Conservation (phyloP, 2,888 invertebrate genomes). For the Amblyjoppa proteus region DNA sequence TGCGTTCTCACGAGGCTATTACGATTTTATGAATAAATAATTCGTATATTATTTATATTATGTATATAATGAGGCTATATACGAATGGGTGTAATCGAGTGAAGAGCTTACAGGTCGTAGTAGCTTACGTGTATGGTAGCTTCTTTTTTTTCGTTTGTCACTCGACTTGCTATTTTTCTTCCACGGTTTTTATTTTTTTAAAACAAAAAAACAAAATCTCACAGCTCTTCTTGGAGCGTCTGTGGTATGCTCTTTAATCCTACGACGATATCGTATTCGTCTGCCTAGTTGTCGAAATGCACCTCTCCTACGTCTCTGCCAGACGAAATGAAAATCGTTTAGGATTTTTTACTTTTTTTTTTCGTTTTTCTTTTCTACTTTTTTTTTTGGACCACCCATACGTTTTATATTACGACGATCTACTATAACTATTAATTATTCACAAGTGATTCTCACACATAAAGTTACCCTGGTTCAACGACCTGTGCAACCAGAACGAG, state of each 20-base stretch:
- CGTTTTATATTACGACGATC: conserved; percentile 30
- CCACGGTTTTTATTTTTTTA: conserved; percentile 25
- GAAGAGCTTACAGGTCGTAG: conserved; percentile 42
- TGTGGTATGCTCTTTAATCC: conserved; percentile 55
- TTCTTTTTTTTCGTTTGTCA: conserved; percentile 13
- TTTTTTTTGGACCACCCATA: conserved; percentile 67
- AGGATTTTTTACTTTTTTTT: conserved; percentile 44
- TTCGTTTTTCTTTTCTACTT: conserved; percentile 27
- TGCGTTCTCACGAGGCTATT: conserved; percentile 45
- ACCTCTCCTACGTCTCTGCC: conserved; percentile 67
- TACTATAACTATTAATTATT: conserved; percentile 59
- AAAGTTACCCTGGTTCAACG: conserved; percentile 56
- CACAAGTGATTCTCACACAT: conserved; percentile 58
- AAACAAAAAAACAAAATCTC: conserved; percentile 30
- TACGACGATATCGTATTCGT: conserved; percentile 61
- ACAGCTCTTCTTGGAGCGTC: conserved; percentile 44
- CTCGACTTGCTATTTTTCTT: conserved; percentile 58
- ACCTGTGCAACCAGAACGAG: conserved; percentile 45
- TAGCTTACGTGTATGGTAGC: conserved; percentile 51
- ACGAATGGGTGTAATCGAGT: conserved; percentile 54
- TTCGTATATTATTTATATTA: conserved; percentile 64
- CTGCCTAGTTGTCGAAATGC: conserved; percentile 67
- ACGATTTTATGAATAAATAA: conserved; percentile 57
- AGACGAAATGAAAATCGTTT: conserved; percentile 66
- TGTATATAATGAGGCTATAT: conserved; percentile 62